Evolutionary conservation across 2,888 invertebrate genomes (phyloP).

Genomic region (Atrina japonica): DNA sequence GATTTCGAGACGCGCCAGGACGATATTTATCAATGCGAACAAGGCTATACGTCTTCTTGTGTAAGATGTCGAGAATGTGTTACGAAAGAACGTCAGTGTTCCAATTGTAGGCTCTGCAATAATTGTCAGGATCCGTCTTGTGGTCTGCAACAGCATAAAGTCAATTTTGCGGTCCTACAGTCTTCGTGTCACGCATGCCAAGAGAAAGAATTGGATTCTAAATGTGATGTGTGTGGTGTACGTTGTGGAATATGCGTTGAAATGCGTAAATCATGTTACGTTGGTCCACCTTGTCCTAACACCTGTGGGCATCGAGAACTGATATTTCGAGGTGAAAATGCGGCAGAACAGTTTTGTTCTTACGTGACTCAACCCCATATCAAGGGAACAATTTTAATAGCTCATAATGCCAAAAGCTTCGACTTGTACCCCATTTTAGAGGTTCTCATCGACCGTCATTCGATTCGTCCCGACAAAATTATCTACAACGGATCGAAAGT

Average conservation of each 20-base stretch:
- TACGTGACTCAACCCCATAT: conserved; percentile 38
- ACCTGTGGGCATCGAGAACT: conserved; percentile 46
- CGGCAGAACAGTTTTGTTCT: conserved; percentile 36
- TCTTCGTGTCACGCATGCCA: conserved; percentile 11
- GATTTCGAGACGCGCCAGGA: conserved; percentile 15
- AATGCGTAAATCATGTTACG: background rate
- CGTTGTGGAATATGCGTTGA: conserved; percentile 22
- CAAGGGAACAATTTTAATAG: conserved; percentile 32
- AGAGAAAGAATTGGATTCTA: conserved; percentile 7
- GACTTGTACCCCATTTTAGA: conserved; percentile 37
- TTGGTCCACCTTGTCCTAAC: conserved; percentile 12
- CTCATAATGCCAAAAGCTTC: conserved; percentile 39
- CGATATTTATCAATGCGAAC: conserved; percentile 7
- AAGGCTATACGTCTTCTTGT: conserved; percentile 15
- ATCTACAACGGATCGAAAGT: conserved; percentile 47
- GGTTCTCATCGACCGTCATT: conserved; percentile 29
- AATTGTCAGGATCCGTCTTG: conserved; percentile 12
- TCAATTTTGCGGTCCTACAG: conserved; percentile 29
- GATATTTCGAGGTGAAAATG: conserved; percentile 40
- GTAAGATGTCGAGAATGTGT: conserved; percentile 10
- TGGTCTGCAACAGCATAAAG: conserved; percentile 16
- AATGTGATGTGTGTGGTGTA: conserved; percentile 28
- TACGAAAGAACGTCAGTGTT: conserved; percentile 6
- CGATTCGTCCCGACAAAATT: conserved; percentile 37
- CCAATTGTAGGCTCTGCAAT: conserved; percentile 8